Percentiles rank a stretch among this genome's conserved stretches.
Conservation (phyloP, 1,140 invertebrate genomes). For the Solen grandis region DNA sequence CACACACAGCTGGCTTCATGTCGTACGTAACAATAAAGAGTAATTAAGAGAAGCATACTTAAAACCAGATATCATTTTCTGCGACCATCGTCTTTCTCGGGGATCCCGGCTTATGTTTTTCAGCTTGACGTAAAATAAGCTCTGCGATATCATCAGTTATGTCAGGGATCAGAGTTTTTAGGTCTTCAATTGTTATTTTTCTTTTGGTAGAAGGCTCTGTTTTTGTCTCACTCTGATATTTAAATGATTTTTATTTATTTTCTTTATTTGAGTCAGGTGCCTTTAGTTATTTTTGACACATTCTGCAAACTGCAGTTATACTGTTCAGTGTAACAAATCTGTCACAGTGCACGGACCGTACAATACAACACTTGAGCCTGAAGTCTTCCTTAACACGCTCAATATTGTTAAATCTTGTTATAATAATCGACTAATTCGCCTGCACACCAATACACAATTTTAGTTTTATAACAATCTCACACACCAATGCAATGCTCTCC, state of each 20-base stretch:
- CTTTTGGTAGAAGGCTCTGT: too few species aligned
- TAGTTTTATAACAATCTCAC: neutral
- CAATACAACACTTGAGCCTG: neutral
- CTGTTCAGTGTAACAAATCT: neutral
- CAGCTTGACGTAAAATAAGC: constrained; percentile 3
- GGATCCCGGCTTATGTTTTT: constrained; percentile 19
- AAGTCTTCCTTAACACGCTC: neutral
- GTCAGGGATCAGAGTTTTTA: constrained; percentile 12
- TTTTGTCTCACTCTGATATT: too few species aligned
- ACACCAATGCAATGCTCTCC: neutral
- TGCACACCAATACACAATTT: constrained; percentile 12
- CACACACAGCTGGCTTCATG: too few species aligned
- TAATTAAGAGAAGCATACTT: too few species aligned
- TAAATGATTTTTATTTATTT: neutral
- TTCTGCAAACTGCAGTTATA: neutral
- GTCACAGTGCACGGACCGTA: constrained; percentile 10
- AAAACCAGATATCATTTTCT: constrained; percentile 32
- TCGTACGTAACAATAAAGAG: too few species aligned
- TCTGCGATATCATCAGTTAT: constrained; percentile 15
- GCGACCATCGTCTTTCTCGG: constrained; percentile 44
- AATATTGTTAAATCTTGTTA: neutral
- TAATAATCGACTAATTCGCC: neutral
- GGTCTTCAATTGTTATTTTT: too few species aligned
- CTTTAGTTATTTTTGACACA: constrained; percentile 24
- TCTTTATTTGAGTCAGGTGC: neutral